A percentile compares a stretch with the other conserved stretches of the same genome.
Conservation (phyloP, 2,888 invertebrate genomes). For the Hirtodrosophila histrioides region DNA sequence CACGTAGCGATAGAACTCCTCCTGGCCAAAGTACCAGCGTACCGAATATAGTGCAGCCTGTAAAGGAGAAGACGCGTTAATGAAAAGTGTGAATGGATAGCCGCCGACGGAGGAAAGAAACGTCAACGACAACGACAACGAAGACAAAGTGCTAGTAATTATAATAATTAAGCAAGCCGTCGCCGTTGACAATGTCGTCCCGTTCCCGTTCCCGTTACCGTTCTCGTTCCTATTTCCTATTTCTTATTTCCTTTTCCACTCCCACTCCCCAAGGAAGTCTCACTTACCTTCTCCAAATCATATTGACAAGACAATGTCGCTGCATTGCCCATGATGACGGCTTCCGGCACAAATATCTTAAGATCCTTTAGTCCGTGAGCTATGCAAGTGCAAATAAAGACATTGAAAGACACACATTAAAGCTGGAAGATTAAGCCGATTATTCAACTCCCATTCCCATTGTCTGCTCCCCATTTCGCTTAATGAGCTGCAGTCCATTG, state of each 20-base stretch:
- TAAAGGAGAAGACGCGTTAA: conserved; percentile 50
- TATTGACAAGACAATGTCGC: conserved; percentile 84
- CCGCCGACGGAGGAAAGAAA: conserved; percentile 8
- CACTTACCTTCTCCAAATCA: conserved; percentile 84
- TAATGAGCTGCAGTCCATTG: conserved; percentile 39
- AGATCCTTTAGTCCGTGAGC: conserved; percentile 84
- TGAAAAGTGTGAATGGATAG: conserved; percentile 52
- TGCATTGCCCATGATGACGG: conserved; percentile 84
- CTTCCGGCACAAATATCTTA: conserved; percentile 85
- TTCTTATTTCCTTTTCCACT: conserved; percentile 6
- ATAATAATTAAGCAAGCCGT: conserved; percentile 74
- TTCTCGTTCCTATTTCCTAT: neutral
- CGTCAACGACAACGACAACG: conserved; percentile 26
- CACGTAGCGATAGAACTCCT: conserved; percentile 87
- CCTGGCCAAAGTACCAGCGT: conserved; percentile 87
- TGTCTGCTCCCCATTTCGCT: neutral
- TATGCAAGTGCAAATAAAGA: conserved; percentile 44
- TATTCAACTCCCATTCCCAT: conserved; percentile 12
- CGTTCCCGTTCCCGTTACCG: conserved; percentile 2
- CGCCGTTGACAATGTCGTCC: conserved; percentile 44
- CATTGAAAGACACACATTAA: conserved; percentile 26
- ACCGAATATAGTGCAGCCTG: conserved; percentile 86
- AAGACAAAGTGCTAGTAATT: conserved; percentile 77
- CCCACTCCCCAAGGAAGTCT: conserved; percentile 40
- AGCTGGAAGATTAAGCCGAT: conserved; percentile 37